Percentiles rank a stretch among this genome's conserved stretches.
These are phyloP conservation scores for Crocallis elinguaria DNA, from an alignment of 2,888 invertebrate genomes.

Conservation along the genomic window DNA sequence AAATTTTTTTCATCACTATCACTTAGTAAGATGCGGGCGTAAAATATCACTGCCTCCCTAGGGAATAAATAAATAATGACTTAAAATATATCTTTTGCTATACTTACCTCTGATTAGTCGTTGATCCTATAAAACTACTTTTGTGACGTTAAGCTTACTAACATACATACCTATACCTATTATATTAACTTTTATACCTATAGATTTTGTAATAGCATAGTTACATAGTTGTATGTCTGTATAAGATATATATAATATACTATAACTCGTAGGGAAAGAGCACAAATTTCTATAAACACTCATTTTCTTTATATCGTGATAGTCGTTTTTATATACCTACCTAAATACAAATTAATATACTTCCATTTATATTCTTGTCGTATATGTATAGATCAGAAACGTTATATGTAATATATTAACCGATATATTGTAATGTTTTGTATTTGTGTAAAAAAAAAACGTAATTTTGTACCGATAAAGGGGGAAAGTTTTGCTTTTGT, in stretches of 20 bases:
- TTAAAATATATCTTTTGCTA: no score
- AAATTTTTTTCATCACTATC: no score
- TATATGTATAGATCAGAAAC: conserved; percentile 59
- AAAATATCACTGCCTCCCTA: no score
- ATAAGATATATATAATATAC: conserved; percentile 39
- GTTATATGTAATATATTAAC: conserved; percentile 36
- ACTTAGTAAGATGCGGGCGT: no score
- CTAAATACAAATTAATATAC: conserved; percentile 43
- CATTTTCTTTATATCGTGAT: conserved; percentile 64
- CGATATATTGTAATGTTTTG: conserved; percentile 63
- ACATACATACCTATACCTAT: conserved; percentile 38
- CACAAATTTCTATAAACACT: conserved; percentile 73
- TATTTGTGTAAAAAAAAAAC: conserved; percentile 66
- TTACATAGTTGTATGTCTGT: conserved; percentile 56
- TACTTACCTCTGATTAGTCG: no score
- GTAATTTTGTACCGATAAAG: conserved; percentile 49
- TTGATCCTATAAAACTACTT: conserved; percentile 12
- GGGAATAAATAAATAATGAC: no score
- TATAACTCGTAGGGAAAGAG: conserved; percentile 55
- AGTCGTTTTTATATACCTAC: conserved; percentile 62
- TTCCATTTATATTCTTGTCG: conserved; percentile 65
- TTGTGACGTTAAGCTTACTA: conserved; percentile 24
- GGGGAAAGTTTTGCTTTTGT: conserved; percentile 58
- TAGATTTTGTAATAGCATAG: conserved; percentile 70
- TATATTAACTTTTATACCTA: conserved; percentile 69